Conservation (phyloP, 2,797 vertebrate genomes). For the Tenualosa ilisha region DNA sequence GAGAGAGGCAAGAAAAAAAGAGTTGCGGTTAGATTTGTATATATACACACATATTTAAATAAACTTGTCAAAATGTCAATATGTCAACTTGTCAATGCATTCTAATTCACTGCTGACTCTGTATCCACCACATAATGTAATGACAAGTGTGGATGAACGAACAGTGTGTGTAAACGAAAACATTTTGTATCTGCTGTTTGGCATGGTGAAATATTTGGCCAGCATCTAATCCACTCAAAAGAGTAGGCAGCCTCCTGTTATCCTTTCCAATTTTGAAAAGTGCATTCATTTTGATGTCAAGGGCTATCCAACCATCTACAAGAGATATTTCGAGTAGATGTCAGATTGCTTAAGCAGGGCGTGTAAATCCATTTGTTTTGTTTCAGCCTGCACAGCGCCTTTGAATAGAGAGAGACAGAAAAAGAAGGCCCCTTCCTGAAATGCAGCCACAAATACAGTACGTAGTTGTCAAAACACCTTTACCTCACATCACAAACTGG, state of each 20-base stretch:
- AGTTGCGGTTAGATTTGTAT: slow-evolving; percentile 20
- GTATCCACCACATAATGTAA: background rate
- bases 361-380: background rate
- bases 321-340: background rate
- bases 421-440: background rate
- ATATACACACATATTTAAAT: background rate
- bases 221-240: background rate
- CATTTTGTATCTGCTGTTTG: background rate
- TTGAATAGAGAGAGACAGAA: background rate
- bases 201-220: background rate
- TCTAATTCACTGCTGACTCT: background rate
- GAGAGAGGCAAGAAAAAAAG: slow-evolving; percentile 48
- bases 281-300: background rate
- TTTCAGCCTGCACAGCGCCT: background rate
- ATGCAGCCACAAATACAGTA: background rate
- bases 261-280: background rate
- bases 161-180: background rate
- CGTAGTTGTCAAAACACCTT: background rate
- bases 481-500: background rate
- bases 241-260: background rate
- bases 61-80: background rate
- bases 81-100: background rate
- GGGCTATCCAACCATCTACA: background rate
- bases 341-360: background rate
- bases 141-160: background rate